A percentile compares a stretch with the other conserved stretches of the same genome.
Evolutionary conservation across 2,797 vertebrate species (phyloP).

Genomic region (Psittacula echo): DNA sequence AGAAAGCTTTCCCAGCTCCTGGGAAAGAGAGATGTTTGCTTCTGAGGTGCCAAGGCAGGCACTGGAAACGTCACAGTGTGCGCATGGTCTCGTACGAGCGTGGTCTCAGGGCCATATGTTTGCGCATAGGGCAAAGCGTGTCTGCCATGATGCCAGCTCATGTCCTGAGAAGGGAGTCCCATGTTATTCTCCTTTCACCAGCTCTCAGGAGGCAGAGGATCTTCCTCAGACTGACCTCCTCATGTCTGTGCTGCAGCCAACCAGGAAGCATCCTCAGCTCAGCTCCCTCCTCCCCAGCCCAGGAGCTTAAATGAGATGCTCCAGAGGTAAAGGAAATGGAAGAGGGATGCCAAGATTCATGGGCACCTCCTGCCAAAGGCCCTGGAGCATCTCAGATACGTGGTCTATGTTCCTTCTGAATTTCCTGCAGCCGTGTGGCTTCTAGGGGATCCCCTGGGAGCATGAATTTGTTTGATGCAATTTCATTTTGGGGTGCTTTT

Average conservation of each 20-base stretch:
- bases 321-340: not conserved
- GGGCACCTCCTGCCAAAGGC: not conserved
- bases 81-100: accelerated
- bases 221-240: not conserved
- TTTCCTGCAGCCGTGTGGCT: not conserved
- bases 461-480: not conserved
- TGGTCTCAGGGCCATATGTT: not conserved
- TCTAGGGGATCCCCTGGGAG: not conserved
- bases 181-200: not conserved
- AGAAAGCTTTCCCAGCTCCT: not conserved
- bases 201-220: not conserved
- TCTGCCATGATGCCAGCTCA: accelerated
- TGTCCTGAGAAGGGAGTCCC: not conserved
- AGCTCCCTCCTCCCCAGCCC: not conserved
- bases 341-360: accelerated
- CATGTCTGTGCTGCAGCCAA: accelerated
- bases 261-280: not conserved
- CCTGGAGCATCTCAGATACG: accelerated
- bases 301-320: not conserved
- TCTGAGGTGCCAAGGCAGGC: not conserved
- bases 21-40: not conserved
- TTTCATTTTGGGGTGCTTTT: constrained; percentile 38
- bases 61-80: accelerated
- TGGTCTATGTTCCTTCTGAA: not conserved
- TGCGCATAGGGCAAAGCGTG: not conserved